Percentiles rank a stretch among this genome's conserved stretches.
Evolutionary conservation across 2,797 vertebrate genomes (phyloP).

Genomic region (Eulemur mongoz): DNA sequence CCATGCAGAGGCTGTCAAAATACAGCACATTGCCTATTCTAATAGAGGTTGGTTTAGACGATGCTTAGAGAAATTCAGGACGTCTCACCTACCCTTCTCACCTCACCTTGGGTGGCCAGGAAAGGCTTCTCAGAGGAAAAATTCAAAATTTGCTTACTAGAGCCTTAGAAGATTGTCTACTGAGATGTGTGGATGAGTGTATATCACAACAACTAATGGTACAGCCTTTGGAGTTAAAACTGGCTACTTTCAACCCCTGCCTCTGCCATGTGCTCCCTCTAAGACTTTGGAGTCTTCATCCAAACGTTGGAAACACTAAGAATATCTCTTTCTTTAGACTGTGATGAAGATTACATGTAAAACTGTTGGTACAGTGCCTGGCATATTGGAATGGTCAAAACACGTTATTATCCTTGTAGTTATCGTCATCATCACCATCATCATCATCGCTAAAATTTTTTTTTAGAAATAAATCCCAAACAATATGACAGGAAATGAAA

Average conservation of each 20-base stretch:
- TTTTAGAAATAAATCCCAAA: slow-evolving; percentile 18
- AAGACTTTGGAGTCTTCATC: not conserved
- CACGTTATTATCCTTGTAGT: not conserved
- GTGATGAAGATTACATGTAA: not conserved
- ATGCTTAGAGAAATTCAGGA: not conserved
- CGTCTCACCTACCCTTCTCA: not conserved
- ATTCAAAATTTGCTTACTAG: not conserved
- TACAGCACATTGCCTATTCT: not conserved
- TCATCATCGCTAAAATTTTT: not conserved
- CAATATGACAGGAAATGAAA: not conserved
- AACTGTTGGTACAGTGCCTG: not conserved
- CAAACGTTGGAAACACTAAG: not conserved
- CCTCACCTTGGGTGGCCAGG: not conserved
- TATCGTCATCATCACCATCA: not conserved
- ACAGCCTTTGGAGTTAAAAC: not conserved
- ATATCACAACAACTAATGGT: not conserved
- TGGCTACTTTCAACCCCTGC: not conserved
- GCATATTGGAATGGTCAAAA: not conserved
- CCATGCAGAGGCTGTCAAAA: not conserved
- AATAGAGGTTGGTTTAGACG: not conserved
- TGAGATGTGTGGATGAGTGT: not conserved
- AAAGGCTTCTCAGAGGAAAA: not conserved
- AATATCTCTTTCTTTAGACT: not conserved
- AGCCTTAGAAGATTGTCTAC: not conserved
- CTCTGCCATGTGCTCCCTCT: not conserved